Base-by-base conservation (phyloP, 2,113 vertebrate species). In the Corythoichthys haematopterus region DNA sequence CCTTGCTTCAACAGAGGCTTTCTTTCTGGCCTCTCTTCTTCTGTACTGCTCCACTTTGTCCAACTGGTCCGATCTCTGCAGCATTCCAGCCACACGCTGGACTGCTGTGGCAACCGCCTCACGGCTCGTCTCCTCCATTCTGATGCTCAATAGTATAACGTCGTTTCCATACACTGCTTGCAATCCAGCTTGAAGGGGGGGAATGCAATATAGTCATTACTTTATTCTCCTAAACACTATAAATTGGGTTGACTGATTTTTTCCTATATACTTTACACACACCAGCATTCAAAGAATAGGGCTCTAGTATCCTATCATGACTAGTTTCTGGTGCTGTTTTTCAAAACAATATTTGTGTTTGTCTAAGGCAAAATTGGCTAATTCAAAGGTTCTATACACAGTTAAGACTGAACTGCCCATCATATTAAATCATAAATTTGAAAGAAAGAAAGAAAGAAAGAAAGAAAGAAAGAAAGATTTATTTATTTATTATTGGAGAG, bases 21-120 rank as follows among this genome's bases (percentile, higher is more conserved):
- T 99, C 72, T 99, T 99, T 1, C 97, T 93, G 2, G 97, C 96
- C 81, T 99, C 97, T 74, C 97, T 92, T 20, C 95, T 85, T 47
- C 96, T 92, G 72, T 98, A 99, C 78, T 99, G 97, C 66, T 99
- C 96, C 78, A 98, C 97, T 77, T 99, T 99, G 85, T 99, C 97
- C 87, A 98, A 90, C 79, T 99, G 97, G 82, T 99, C 97, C 0
- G 97, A 96, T 2, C 97, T 93, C 84, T 98, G 96, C 36, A 99
- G 93, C 97, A 99, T 98, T 51, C 97, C 96, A 0, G 97, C 97
- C 3, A 99, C 97, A 20, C 97, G 92, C 84, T 99, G 96, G 58
- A 98, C 95, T 0, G 97, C 97, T 0, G 95, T 98, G 20, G 94
- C 96, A 7, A 98, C 93, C 0, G 96, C 95, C 85, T 99, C 97